Evolutionary conservation across 1,140 invertebrate genomes (phyloP), one percentile per base, ranked within the genome.

Genomic region (Cylas formicarius): DNA sequence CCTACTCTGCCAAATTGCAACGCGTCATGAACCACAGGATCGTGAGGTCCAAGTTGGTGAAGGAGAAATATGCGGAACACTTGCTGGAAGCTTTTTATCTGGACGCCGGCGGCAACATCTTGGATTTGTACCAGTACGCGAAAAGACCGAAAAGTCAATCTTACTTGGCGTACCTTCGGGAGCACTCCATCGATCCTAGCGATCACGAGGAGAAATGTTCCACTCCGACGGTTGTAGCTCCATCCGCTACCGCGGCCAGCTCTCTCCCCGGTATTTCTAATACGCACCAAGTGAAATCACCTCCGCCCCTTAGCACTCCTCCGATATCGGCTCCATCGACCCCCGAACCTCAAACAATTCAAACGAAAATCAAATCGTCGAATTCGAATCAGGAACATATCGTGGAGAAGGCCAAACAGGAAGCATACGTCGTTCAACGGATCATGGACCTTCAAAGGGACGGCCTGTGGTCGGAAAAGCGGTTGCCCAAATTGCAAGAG

Each of bases 401-500:
- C 56, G 85, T 87, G 27, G 84, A 90, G 66, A 84, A 86, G 66
- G 86, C 86, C 1, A 92, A 90, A 69, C 88, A 92, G 72, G 93
- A 97, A 72, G 92, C 91, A 9, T 84, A 89, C 68, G 88, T 97
- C 21, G 84, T 96, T 73, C 86, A 92, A 63, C 78, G 91, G 61
- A 86, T 97, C 56, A 74, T 80, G 16, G 90, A 94, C 71, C 71
- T 86, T 57, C 90, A 84, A 67, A 82, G 78, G 55, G 86, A 95
- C 60, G 93, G 94, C 18, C 70, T 97, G 53, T 97, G 93, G 94
- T 84, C 89, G 29, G 86, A 92, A 61, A 81, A 85, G 63, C 74
- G 91, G 50, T 72, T 97, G 60, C 92, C 93, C 2, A 94, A 95
- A 72, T 77, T 94, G 16, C 81, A 90, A 58, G 93, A 97, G 71